Evolutionary conservation across 2,888 invertebrate species (phyloP).

Genomic region (Pantelozetes paolii): DNA sequence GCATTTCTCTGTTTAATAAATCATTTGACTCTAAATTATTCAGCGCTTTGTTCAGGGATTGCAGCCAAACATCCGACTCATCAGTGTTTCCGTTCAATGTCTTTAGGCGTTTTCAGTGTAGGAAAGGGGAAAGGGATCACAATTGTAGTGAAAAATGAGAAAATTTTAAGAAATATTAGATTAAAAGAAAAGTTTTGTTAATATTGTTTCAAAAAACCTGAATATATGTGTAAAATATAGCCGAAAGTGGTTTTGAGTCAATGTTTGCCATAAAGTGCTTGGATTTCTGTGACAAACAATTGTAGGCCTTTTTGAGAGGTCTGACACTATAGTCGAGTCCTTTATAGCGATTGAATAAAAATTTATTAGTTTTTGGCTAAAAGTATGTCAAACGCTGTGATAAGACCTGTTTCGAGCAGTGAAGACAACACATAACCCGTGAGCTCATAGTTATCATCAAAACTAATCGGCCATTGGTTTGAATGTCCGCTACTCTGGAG

Average conservation of each 20-base stretch:
- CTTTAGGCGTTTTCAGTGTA: background rate
- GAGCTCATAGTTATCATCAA: background rate
- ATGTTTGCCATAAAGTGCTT: background rate
- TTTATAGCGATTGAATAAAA: constrained; percentile 2
- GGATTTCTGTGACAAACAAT: constrained; percentile 1
- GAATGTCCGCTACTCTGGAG: too few species aligned
- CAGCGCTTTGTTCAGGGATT: background rate
- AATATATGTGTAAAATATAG: constrained; percentile 18
- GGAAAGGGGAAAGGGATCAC: background rate
- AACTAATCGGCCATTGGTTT: background rate
- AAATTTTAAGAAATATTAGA: too few species aligned
- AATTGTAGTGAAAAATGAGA: background rate
- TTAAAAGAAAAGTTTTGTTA: too few species aligned
- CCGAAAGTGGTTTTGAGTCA: constrained; percentile 12
- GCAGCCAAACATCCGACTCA: background rate
- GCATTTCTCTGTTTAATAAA: background rate
- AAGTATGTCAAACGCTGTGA: too few species aligned
- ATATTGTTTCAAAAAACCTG: too few species aligned
- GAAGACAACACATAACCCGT: constrained; percentile 32
- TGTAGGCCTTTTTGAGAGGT: background rate
- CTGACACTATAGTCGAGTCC: background rate
- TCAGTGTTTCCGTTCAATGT: background rate
- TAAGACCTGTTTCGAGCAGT: constrained; percentile 25
- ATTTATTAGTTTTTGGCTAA: background rate
- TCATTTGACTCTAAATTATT: constrained; percentile 8